A percentile compares a stretch with the other conserved stretches of the same genome.
These are phyloP conservation scores for Heptranchias perlo DNA, from an alignment of 2,113 vertebrate genomes.

Conservation along the genomic window DNA sequence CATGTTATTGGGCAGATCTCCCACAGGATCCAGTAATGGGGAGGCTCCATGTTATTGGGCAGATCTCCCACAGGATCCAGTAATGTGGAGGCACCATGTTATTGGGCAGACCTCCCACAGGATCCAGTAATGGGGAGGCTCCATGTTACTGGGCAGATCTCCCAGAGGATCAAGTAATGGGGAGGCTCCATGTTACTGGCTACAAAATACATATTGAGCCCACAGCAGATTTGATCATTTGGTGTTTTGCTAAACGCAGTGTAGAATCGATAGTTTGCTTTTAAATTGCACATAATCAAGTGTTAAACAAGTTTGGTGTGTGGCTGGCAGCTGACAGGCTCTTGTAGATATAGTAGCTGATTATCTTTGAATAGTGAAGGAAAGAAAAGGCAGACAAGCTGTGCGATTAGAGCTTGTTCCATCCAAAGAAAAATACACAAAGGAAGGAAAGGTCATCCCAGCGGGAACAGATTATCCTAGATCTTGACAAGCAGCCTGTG, in stretches of 20 bases:
- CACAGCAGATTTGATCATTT: not conserved
- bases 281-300: not conserved
- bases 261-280: not conserved
- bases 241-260: not conserved
- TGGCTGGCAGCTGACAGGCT: not conserved
- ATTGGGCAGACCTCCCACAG: not conserved
- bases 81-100: not conserved
- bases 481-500: not conserved
- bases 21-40: too few species aligned
- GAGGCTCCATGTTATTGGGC: too few species aligned
- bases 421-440: not conserved
- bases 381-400: not conserved
- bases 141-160: not conserved
- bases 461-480: not conserved
- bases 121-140: not conserved
- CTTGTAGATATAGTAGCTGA: not conserved
- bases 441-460: not conserved
- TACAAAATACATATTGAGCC: not conserved
- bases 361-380: not conserved
- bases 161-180: not conserved
- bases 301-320: not conserved
- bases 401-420: not conserved
- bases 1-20: not conserved
- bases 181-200: not conserved
- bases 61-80: too few species aligned